These are phyloP conservation scores for Antechinus flavipes DNA, from an alignment of 2,113 vertebrate genomes.

Conservation along the genomic window DNA sequence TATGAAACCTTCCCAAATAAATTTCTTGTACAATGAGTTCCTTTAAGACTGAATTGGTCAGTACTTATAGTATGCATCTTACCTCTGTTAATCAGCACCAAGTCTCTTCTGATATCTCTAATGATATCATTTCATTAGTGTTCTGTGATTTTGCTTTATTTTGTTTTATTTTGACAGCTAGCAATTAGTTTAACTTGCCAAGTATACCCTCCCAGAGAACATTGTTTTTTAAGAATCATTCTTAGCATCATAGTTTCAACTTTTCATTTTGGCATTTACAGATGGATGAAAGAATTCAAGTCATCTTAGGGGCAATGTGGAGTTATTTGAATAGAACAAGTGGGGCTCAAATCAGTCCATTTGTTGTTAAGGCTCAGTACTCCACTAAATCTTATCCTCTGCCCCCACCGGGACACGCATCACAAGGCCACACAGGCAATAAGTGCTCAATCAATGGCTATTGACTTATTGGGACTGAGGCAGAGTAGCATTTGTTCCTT, in stretches of 20 bases:
- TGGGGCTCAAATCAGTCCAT: not conserved
- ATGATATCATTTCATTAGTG: not conserved
- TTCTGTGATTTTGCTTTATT: not conserved
- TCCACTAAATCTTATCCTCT: not conserved
- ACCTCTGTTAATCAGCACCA: not conserved
- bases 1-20: not conserved
- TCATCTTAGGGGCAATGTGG: not conserved
- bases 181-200: not conserved
- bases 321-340: not conserved
- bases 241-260: not conserved
- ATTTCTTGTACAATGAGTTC: not conserved
- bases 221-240: not conserved
- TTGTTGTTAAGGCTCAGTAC: not conserved
- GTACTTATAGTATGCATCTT: not conserved
- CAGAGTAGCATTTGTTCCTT: not conserved
- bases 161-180: not conserved
- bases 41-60: not conserved
- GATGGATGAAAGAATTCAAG: not conserved
- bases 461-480: not conserved
- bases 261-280: not conserved
- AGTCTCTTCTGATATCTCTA: not conserved
- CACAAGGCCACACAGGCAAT: not conserved
- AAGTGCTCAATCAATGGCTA: not conserved
- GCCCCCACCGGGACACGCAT: not conserved
- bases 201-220: not conserved